phyloP scores from a whole-genome alignment of 2,888 invertebrate species.

The Tridacna crocea region DNA sequence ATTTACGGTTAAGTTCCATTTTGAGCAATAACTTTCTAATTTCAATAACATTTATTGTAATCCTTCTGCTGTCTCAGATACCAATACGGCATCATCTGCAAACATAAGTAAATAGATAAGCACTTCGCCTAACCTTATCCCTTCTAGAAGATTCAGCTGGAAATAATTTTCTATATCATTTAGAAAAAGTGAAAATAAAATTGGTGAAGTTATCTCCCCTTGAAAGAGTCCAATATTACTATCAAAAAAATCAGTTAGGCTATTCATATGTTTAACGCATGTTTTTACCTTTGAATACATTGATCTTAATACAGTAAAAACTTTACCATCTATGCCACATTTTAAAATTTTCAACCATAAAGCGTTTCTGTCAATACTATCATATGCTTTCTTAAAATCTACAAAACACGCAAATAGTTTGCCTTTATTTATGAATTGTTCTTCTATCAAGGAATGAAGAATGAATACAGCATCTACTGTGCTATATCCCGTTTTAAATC shows the following conservation, averaged over 20 bases:
- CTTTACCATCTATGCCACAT: slow-evolving; percentile 1
- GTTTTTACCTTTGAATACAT: slow-evolving; percentile 9
- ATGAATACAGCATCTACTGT: background rate
- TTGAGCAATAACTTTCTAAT: slow-evolving; percentile 17
- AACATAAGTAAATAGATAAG: background rate
- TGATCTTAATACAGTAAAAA: slow-evolving; percentile 1
- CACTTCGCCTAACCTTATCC: background rate
- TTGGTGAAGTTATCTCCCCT: slow-evolving; percentile 28
- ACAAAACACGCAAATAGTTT: slow-evolving; percentile 13
- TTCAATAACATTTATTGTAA: slow-evolving; percentile 24
- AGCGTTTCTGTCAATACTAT: background rate
- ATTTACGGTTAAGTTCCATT: slow-evolving; percentile 22
- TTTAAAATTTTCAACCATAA: background rate
- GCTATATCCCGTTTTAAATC: slow-evolving; percentile 12
- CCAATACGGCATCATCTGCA: slow-evolving; percentile 10
- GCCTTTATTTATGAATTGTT: background rate
- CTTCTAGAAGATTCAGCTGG: background rate
- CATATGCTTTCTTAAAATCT: slow-evolving; percentile 15
- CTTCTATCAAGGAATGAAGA: background rate
- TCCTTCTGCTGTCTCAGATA: slow-evolving; percentile 8
- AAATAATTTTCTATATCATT: slow-evolving; percentile 23
- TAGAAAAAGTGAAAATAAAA: slow-evolving; percentile 7
- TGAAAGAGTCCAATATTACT: slow-evolving; percentile 10
- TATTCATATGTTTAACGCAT: slow-evolving; percentile 2
- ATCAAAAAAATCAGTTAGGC: background rate